Base-by-base conservation (phyloP, 35 echinoderm and acorn worm genomes). In the Heliocidaris tuberculata region DNA sequence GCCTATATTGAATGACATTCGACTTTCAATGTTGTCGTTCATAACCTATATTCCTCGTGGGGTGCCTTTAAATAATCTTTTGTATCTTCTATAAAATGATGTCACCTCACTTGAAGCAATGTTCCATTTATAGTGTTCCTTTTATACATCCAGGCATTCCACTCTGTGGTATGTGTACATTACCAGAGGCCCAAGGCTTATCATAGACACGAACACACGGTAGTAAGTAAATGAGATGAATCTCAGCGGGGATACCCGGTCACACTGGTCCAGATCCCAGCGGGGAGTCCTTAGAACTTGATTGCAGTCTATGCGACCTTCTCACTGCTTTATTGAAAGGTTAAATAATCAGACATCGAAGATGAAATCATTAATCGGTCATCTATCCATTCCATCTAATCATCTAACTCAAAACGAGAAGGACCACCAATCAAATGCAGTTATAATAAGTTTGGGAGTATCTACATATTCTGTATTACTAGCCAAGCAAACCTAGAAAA, bases 261-360 rank as follows among this genome's bases (percentile, higher is more conserved):
- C 65, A 78, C 65, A 78, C 17, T n/a, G 65, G 27, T 78, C 65
- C 17, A 78, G 19, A 78, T 21, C 15, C 65, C 65, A 7, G 27
- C 17, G 17, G 65, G 65, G 65, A 78, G 65, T 78, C 65, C 65
- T 78, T 78, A 78, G 21, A n/a, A 21, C 27, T 78, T 78, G 65
- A 78, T 78, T 78, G 21, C 27, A 24, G 65, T 7, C 0, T 78
- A 78, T 78, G 65, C 27, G 65, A 78, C 65, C 65, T 78, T 78
- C 65, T 78, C 65, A 78, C 65, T 19, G 65, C 65, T 78, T 78
- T 78, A 78, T 78, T 78, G 65, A 78, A 78, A 78, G 65, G 65
- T 78, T 78, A 78, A 27, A 78, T 78, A 78, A 78, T 78, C 65
- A 78, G 65, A 78, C 65, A 78, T 27, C 65, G 27, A 78, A 78